These are phyloP conservation scores for Thinocorus orbignyianus DNA, from an alignment of 2,113 vertebrate genomes.

Conservation along the genomic window DNA sequence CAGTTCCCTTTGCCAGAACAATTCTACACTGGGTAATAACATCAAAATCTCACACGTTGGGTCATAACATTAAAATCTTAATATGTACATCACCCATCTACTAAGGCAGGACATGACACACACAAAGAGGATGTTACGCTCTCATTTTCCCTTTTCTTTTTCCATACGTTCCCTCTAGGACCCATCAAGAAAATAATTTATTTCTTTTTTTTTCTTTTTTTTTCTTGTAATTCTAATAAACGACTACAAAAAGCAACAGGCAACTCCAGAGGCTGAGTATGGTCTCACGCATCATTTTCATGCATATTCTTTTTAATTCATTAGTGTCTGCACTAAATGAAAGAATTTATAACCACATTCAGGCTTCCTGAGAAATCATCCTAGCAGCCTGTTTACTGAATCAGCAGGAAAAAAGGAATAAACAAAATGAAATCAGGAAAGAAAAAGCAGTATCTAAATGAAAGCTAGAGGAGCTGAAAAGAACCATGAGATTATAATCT, in stretches of 20 bases:
- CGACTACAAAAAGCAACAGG: not conserved
- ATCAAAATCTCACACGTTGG: not conserved
- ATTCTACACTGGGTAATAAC: not conserved
- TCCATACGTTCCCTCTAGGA: not conserved
- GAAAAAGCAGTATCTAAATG: not conserved
- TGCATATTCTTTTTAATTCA: not conserved
- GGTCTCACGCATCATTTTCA: not conserved
- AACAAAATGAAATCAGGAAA: slow-evolving; percentile 47
- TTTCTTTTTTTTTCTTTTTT: not conserved
- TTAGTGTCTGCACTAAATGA: not conserved
- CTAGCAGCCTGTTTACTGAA: slow-evolving; percentile 19
- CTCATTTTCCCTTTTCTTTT: not conserved
- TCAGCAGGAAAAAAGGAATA: slow-evolving; percentile 5
- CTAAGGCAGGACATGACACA: not conserved
- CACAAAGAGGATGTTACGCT: not conserved
- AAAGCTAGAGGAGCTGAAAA: slow-evolving; percentile 37
- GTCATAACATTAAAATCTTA: not conserved
- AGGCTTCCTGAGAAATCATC: not conserved
- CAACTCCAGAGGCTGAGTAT: not conserved
- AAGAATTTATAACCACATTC: slow-evolving; percentile 3
- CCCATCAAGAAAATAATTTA: not conserved
- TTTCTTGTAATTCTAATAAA: not conserved
- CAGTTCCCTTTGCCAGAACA: not conserved
- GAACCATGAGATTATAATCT: slow-evolving; percentile 53
- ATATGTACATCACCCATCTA: not conserved